Evolutionary conservation across 2,797 vertebrate species (phyloP), one percentile per base, ranked within the genome.

Genomic region (Hemitrygon akajei): DNA sequence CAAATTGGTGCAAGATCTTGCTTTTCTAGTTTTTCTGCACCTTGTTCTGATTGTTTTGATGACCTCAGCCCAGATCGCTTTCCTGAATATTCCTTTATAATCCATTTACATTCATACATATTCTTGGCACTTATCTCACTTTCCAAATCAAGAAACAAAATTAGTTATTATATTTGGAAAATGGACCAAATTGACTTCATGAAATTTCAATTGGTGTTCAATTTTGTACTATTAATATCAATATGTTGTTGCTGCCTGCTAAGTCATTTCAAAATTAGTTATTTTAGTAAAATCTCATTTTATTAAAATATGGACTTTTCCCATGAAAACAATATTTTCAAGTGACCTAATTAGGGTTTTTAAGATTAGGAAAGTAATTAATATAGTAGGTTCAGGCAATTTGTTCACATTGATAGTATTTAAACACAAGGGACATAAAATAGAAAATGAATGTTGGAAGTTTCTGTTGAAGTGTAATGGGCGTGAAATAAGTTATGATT

Each of bases 341-440:
- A 89, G 86, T 89, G 86, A 69, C 86, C 86, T 89, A 63, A 89
- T 89, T 89, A 89, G 37, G n/a, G 18, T 37, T 89, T 58, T 89
- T 37, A 63, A 66, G 7, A 69, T 89, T 89, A 89, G 20, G 86
- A 69, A 22, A 34, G 60, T 63, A 89, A 89, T 89, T 89, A 69
- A 11, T n/a, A 37, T 34, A 69, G 63, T 37, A 66, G 86, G 69
- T 89, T 10, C 86, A 10, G n/a, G n/a, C 18, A 69, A 69, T 89
- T 34, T 89, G 63, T 22, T 69, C 30, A 10, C 60, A 3, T 37
- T 89, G 60, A 87, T 87, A n/a, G 86, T 18, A 9, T 22, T 89
- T 16, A 66, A 89, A 66, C 34, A 84, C 82, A 84, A 84, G 82
- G 9, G 56, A 84, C 82, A 86, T 1, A 5, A 86, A 25, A 60